phyloP scores from a whole-genome alignment of 2,797 vertebrate species.

The Odontamblyopus rebecca region DNA sequence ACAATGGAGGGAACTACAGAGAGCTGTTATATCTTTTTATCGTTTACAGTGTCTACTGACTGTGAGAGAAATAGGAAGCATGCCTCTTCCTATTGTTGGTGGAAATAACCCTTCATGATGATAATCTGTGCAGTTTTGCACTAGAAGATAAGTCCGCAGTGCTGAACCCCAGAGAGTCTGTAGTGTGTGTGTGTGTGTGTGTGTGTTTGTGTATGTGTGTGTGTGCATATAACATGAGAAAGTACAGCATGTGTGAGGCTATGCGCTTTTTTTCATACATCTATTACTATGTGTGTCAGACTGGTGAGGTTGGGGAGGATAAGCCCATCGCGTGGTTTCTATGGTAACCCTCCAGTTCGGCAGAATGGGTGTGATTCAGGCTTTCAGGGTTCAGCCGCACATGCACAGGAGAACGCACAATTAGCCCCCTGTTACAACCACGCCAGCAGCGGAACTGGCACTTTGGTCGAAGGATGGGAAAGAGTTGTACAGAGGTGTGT shows the following conservation, averaged over 20 bases:
- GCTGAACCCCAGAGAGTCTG: conserved; percentile 26
- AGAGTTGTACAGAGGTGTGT: conserved; percentile 20
- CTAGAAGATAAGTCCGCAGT: conserved; percentile 58
- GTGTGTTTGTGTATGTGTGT: background rate
- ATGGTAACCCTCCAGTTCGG: conserved; percentile 73
- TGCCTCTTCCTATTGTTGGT: conserved; percentile 52
- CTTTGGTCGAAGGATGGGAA: conserved; percentile 48
- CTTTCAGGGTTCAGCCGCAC: conserved; percentile 60
- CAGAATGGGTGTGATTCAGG: conserved; percentile 77
- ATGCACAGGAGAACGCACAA: conserved; percentile 52
- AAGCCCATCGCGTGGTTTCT: conserved; percentile 72
- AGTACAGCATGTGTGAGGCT: background rate
- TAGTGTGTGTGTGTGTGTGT: conserved; percentile 8
- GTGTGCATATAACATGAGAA: conserved; percentile 5
- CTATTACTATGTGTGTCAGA: conserved; percentile 38
- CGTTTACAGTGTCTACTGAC: conserved; percentile 9
- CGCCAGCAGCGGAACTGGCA: conserved; percentile 60
- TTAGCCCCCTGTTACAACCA: conserved; percentile 68
- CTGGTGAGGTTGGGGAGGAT: conserved; percentile 54
- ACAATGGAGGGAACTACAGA: conserved; percentile 25
- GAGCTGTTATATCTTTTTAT: conserved; percentile 19
- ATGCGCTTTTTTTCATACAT: conserved; percentile 23
- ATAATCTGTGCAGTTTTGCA: conserved; percentile 52
- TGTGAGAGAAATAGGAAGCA: conserved; percentile 50
- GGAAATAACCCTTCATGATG: conserved; percentile 51